Conservation (phyloP, 2,797 vertebrate species). For the Neosilurus hyrtlii region DNA sequence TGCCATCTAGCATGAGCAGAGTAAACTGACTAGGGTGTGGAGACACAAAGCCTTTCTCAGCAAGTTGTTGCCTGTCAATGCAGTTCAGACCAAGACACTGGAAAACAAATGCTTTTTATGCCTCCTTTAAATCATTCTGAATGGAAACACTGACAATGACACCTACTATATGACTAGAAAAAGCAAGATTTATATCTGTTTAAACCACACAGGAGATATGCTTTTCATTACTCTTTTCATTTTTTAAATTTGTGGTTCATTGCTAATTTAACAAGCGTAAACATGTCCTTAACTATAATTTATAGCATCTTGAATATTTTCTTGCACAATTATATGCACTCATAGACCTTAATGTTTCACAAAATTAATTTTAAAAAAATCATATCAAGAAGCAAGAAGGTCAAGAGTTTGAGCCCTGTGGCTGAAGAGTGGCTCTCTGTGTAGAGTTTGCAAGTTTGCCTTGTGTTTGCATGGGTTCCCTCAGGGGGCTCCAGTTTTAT, state of each 20-base stretch:
- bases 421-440: no score
- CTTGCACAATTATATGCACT: background rate
- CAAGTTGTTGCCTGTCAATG: constrained; percentile 47
- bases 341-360: background rate
- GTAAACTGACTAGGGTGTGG: background rate
- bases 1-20: background rate
- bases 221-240: constrained; percentile 9
- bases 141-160: constrained; percentile 50
- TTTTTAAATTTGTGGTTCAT: background rate
- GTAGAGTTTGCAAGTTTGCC: no score
- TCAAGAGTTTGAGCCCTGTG: no score
- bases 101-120: constrained; percentile 37
- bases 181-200: constrained; percentile 31
- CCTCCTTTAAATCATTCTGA: constrained; percentile 27
- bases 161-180: constrained; percentile 3
- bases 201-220: constrained; percentile 23
- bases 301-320: background rate
- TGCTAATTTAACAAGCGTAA: background rate
- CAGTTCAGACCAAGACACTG: constrained; percentile 44
- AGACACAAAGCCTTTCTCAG: constrained; percentile 18
- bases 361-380: background rate
- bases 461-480: no score
- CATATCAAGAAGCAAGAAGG: no score
- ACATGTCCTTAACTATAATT: background rate
- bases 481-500: no score